A percentile compares a stretch with the other conserved stretches of the same genome.
phyloP scores from a whole-genome alignment of 2,113 vertebrate genomes.

The Eurypyga helias region DNA sequence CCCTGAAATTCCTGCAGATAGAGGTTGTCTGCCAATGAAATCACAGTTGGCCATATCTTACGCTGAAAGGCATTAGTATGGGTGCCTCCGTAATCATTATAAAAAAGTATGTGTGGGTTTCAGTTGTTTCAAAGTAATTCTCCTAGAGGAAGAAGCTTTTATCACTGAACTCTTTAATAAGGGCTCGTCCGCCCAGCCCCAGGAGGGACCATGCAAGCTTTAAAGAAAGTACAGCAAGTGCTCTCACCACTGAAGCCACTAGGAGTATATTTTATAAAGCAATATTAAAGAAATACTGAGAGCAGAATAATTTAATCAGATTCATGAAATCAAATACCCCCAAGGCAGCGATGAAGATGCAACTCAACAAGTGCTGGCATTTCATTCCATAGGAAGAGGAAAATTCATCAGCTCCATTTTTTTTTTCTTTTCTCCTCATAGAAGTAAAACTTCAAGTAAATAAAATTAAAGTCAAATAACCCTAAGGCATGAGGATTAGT shows the following conservation, averaged over 20 bases:
- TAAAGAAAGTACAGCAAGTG: constrained; percentile 56
- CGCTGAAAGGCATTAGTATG: background rate
- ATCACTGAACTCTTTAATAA: constrained; percentile 70
- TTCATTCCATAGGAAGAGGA: constrained; percentile 39
- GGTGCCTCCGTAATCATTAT: background rate
- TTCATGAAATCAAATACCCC: constrained; percentile 73
- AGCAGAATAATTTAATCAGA: constrained; percentile 75
- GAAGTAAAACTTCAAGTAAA: background rate
- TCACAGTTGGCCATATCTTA: background rate
- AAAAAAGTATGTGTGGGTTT: constrained; percentile 26
- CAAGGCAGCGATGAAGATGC: constrained; percentile 58
- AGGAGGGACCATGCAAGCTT: constrained; percentile 49
- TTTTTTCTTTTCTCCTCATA: background rate
- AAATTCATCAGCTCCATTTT: background rate
- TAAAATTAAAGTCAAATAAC: constrained; percentile 25
- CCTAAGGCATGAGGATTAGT: background rate
- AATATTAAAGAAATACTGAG: constrained; percentile 72
- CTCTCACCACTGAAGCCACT: constrained; percentile 54
- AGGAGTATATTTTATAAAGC: constrained; percentile 71
- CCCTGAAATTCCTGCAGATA: background rate
- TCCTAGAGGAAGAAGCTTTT: constrained; percentile 48
- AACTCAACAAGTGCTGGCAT: constrained; percentile 60
- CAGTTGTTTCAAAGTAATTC: constrained; percentile 54
- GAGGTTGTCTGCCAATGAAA: background rate
- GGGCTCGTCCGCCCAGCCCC: constrained; percentile 27